Evolutionary conservation across 1,140 invertebrate genomes (phyloP).

Genomic region (Apis florea): DNA sequence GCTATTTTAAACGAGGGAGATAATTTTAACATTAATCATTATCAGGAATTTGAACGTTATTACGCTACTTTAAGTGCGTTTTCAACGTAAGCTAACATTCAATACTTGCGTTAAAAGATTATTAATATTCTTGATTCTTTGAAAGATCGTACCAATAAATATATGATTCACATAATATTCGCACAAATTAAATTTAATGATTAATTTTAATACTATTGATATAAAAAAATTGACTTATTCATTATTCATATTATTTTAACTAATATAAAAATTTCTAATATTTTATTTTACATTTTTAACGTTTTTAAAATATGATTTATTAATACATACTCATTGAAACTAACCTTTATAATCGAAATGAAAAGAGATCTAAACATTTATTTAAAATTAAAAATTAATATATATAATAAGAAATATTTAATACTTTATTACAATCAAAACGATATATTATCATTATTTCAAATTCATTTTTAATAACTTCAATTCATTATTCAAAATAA

Average conservation of each 20-base stretch:
- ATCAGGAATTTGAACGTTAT: background rate
- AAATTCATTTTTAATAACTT: background rate
- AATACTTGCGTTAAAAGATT: background rate
- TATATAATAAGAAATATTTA: no score
- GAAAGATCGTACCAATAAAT: background rate
- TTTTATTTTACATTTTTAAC: background rate
- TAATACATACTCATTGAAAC: background rate
- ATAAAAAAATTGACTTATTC: no score
- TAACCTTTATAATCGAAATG: background rate
- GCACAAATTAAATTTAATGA: background rate
- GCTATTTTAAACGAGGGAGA: background rate
- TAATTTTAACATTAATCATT: constrained; percentile 9
- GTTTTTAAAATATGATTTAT: background rate
- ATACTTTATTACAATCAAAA: background rate
- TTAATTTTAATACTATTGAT: background rate
- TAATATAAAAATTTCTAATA: background rate
- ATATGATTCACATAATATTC: background rate
- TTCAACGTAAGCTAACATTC: no score
- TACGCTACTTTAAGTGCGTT: background rate
- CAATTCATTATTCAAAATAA: background rate
- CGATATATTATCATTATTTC: background rate
- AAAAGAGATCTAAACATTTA: no score
- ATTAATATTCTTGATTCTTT: background rate
- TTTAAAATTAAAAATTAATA: no score
- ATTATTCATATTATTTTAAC: background rate